phyloP scores from a whole-genome alignment of 2,888 invertebrate genomes.

The Pasiphila rectangulata region DNA sequence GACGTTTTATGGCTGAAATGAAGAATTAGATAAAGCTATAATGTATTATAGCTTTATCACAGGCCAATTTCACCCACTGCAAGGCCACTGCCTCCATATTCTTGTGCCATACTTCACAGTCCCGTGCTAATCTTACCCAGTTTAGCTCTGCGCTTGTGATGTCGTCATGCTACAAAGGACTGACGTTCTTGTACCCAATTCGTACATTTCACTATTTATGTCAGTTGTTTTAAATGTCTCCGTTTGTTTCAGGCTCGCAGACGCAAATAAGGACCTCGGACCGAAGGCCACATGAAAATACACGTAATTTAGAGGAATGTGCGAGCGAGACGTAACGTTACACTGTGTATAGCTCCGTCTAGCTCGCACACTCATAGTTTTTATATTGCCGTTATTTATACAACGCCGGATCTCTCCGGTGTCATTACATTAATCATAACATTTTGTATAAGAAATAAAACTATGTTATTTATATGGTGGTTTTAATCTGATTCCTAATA shows the following conservation, averaged over 20 bases:
- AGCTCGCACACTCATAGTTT: conserved; percentile 36
- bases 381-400: conserved; percentile 43
- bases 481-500: conserved; percentile 21
- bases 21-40: too few species aligned
- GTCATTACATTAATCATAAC: conserved; percentile 44
- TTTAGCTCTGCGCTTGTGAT: too few species aligned
- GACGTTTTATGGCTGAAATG: too few species aligned
- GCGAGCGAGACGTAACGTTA: conserved; percentile 40
- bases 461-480: conserved; percentile 42
- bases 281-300: conserved; percentile 26
- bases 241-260: conserved; percentile 61
- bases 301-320: conserved; percentile 23
- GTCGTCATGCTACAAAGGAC: not conserved
- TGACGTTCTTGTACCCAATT: not conserved
- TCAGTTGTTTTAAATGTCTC: too few species aligned
- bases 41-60: too few species aligned
- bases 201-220: not conserved
- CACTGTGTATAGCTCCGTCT: conserved; percentile 33
- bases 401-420: conserved; percentile 39
- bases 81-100: too few species aligned
- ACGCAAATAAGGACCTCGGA: conserved; percentile 56
- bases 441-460: conserved; percentile 55
- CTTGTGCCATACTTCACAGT: too few species aligned
- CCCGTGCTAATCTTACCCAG: too few species aligned
- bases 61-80: too few species aligned